Evolutionary conservation across 1,140 invertebrate genomes (phyloP), one percentile per base, ranked within the genome.

Genomic region (Bombus waltoni): DNA sequence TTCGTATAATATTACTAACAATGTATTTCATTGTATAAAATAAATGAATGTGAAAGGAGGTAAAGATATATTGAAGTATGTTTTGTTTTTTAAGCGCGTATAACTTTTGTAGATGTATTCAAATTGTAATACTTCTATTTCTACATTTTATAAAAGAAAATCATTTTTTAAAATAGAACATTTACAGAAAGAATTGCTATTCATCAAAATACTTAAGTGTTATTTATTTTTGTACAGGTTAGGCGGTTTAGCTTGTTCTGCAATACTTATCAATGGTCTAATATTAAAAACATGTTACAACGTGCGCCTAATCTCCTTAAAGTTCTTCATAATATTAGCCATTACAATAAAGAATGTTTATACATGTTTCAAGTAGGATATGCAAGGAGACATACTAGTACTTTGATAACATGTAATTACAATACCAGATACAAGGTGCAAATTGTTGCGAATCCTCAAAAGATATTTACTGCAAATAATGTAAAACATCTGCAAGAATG

Each of bases 221-320:
- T 38, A 40, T 25, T 32, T 53, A 18, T 66, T 62, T 11, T 42
- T 72, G 10, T 32, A 40, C 65, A 89, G 88, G 81, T 89, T 89
- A 89, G 35, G 38, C 66, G 42, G 57, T 73, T 62, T 4, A 79
- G 28, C 22, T 25, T 66, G n/a, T 18, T n/a, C 15, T 15, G 11
- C 10, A 65, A 40, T 13, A 32, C 25, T n/a, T 62, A 32, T 44
- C 22, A 38, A 0, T 10, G 15, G 62, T 10, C 42, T 15, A 70
- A 22, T n/a, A 40, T 18, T 38, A 38, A 25, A 78, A 94, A 40
- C 68, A 95, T 95, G 95, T 77, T 95, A 25, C 90, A 94, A 90
- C 91, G 91, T n/a, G 93, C 93, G 40, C 92, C 92, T 72, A 94
- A 92, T 53, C 62, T 95, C 81, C 77, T 93, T 28, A 93, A 85